These are phyloP conservation scores for Engystomops pustulosus DNA, from an alignment of 2,113 vertebrate species.

Conservation along the genomic window DNA sequence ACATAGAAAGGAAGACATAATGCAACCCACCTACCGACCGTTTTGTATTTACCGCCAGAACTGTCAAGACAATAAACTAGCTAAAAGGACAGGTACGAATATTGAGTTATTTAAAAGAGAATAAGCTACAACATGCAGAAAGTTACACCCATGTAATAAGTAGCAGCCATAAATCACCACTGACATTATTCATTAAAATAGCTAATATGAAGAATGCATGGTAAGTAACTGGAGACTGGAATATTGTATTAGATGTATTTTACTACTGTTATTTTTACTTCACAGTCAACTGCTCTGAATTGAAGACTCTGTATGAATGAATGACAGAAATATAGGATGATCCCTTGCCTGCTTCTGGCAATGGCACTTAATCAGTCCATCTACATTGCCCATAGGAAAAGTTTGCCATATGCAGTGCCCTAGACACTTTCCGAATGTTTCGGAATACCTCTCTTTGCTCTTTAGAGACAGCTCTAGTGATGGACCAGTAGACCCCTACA, in stretches of 20 bases:
- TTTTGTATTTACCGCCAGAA: constrained; percentile 2
- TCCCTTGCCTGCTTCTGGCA: too few relatives aligned
- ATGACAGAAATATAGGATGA: too few relatives aligned
- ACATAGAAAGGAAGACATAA: background rate
- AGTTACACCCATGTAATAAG: constrained; percentile 6
- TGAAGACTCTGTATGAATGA: too few relatives aligned
- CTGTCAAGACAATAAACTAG: background rate
- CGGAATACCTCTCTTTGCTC: too few relatives aligned
- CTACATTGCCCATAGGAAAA: too few relatives aligned
- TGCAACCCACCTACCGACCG: background rate
- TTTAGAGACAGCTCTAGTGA: too few relatives aligned
- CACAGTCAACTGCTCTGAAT: too few relatives aligned
- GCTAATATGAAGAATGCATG: background rate
- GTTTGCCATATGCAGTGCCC: too few relatives aligned
- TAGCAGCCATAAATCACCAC: background rate
- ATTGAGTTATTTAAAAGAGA: background rate
- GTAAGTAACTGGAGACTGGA: background rate
- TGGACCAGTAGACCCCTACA: too few relatives aligned
- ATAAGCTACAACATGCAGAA: background rate
- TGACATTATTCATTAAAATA: background rate
- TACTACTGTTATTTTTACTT: too few relatives aligned
- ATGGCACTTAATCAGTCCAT: too few relatives aligned
- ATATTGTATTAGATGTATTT: background rate
- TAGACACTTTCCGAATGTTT: too few relatives aligned
- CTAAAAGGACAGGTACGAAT: background rate